A percentile compares a stretch with the other conserved stretches of the same genome.
Conservation (phyloP, 2,113 vertebrate species). For the Etheostoma cragini region DNA sequence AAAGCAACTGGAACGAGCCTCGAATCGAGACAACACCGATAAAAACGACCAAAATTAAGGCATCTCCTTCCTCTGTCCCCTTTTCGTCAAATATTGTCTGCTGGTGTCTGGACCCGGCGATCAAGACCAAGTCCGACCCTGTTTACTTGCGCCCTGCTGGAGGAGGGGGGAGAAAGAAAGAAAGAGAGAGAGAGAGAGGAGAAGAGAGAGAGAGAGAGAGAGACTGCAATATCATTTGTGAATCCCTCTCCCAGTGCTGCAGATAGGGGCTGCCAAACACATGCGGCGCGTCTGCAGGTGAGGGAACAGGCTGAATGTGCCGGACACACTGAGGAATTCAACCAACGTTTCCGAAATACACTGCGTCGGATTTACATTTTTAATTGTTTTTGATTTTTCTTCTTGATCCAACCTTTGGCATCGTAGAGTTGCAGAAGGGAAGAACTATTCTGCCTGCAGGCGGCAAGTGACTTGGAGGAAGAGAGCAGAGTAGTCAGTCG, state of each 20-base stretch:
- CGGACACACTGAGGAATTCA: conserved; percentile 81
- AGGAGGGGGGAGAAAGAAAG: conserved; percentile 42
- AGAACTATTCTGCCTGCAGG: conserved; percentile 53
- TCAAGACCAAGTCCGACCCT: conserved; percentile 89
- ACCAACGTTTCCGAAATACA: conserved; percentile 32
- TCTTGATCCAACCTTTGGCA: not conserved
- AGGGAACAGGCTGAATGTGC: conserved; percentile 86
- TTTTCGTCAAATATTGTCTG: conserved; percentile 70
- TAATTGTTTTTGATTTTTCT: not conserved
- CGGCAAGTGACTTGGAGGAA: conserved; percentile 66
- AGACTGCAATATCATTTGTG: conserved; percentile 97
- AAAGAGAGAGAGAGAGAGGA: conserved; percentile 51
- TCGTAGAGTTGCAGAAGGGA: conserved; percentile 50
- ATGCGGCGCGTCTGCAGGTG: conserved; percentile 95
- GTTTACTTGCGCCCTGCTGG: conserved; percentile 87
- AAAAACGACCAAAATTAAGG: conserved; percentile 31
- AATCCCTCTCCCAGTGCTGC: conserved; percentile 94
- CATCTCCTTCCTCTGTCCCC: conserved; percentile 6
- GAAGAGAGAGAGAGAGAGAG: conserved; percentile 74
- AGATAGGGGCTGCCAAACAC: conserved; percentile 92
- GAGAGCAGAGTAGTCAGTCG: conserved; percentile 45
- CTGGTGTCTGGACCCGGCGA: conserved; percentile 88
- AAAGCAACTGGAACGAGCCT: conserved; percentile 45
- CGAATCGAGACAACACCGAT: conserved; percentile 46
- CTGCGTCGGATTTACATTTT: conserved; percentile 76